Evolutionary conservation across 2,888 invertebrate species (phyloP).

Genomic region (Acanthosepion pharaonis): DNA sequence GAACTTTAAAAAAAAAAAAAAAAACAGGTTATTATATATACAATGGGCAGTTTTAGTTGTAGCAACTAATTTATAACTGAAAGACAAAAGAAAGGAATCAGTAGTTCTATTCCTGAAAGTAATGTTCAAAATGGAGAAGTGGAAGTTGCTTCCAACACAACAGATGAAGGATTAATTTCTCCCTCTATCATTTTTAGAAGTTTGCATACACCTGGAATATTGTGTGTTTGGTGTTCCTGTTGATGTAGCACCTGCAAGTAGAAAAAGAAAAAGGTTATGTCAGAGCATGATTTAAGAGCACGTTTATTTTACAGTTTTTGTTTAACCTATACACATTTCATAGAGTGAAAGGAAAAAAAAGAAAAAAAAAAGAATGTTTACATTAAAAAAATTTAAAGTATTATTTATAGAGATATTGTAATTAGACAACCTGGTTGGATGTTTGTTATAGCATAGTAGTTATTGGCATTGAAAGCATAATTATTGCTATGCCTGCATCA

Average conservation of each 20-base stretch:
- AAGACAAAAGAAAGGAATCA: background rate
- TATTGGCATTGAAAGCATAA: too few relatives aligned
- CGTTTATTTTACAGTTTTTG: too few relatives aligned
- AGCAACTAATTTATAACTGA: background rate
- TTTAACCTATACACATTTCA: too few relatives aligned
- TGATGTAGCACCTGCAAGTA: background rate
- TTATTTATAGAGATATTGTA: too few relatives aligned
- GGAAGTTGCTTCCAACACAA: background rate
- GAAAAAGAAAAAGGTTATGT: background rate
- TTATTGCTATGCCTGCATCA: too few relatives aligned
- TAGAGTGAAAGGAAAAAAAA: too few relatives aligned
- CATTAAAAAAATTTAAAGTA: too few relatives aligned
- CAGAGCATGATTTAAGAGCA: too few relatives aligned
- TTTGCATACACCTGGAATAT: background rate
- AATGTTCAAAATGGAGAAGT: background rate
- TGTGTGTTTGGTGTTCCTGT: background rate
- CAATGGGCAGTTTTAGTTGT: background rate
- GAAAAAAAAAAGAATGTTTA: too few relatives aligned
- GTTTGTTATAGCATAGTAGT: too few relatives aligned
- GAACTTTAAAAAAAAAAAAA: too few relatives aligned
- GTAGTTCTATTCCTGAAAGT: background rate
- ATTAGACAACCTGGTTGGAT: too few relatives aligned
- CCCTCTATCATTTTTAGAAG: conserved; percentile 8
- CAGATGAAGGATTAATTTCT: background rate
- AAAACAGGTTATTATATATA: background rate